Conservation (phyloP, 2,113 vertebrate genomes). For the Megaceryle maxima region DNA sequence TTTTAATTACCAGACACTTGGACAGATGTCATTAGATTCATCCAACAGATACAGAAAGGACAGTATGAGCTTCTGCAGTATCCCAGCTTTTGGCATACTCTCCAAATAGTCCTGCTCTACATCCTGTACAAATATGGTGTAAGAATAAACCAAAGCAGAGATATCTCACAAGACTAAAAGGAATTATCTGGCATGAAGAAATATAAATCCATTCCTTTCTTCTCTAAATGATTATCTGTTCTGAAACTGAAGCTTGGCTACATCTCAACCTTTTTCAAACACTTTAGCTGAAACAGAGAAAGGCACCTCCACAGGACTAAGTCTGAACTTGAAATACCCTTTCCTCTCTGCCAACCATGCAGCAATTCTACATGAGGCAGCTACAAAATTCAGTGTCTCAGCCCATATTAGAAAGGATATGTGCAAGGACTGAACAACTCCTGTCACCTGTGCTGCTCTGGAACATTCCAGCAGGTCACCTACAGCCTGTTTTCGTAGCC, state of each 20-base stretch:
- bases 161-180: not conserved
- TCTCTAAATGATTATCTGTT: not conserved
- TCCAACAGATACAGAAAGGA: not conserved
- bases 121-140: not conserved
- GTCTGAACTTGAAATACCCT: not conserved
- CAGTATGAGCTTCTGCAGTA: not conserved
- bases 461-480: not conserved
- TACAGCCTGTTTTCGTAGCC: not conserved
- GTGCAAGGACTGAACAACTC: not conserved
- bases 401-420: not conserved
- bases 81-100: not conserved
- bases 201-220: not conserved
- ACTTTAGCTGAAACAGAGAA: not conserved
- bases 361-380: not conserved
- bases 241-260: not conserved
- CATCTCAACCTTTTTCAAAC: not conserved
- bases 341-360: not conserved
- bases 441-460: not conserved
- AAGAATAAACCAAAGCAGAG: conserved; percentile 3
- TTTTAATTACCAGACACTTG: not conserved
- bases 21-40: not conserved
- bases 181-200: not conserved
- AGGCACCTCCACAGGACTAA: not conserved
- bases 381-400: not conserved
- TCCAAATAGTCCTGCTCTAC: not conserved